Base-by-base conservation (phyloP, 1,140 invertebrate genomes). In the Saccostrea echinata region DNA sequence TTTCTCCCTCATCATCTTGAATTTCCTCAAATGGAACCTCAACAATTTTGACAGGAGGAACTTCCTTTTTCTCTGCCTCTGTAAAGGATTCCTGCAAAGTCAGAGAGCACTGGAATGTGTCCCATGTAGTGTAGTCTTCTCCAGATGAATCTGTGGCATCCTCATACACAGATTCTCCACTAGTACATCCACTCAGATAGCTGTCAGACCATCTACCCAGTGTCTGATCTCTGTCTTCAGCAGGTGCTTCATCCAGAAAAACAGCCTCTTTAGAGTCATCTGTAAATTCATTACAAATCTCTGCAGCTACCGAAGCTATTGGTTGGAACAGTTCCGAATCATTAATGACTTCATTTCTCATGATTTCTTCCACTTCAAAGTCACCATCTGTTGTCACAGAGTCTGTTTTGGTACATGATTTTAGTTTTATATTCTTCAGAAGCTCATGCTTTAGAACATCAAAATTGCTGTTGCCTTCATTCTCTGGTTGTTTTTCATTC, bases 331-430 rank as follows among this genome's bases (percentile, higher is more conserved):
- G 8, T 33, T 76, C 68, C 33, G 68, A 27, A 30, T 76, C 68
- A 76, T 30, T 76, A 27, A 76, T 76, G 3, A 76, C 68, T 76
- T 76, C 68, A 76, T 76, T 76, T 33, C 68, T 76, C 68, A 76
- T 76, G 24, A 76, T 76, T 33, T 76, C 68, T 76, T 76, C 68
- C 3, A 76, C 68, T 76, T 76, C 68, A 33, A 33, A 76, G 27
- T 76, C 68, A 76, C 68, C 68, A 76, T 76, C 68, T 76, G 68
- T 76, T 76, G 68, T 76, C 68, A 76, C 27, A 30, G 68, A 76
- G 27, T 76, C 68, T 76, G 68, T 76, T 27, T 76, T 76, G 11
- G 27, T 76, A 33, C 68, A 76, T 3, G 68, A 76, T 33, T 76
- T 76, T 4, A 76, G 68, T 33, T 76, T 76, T 6, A 76, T 27